Conservation (phyloP, 2,888 invertebrate genomes). For the Empis livida region DNA sequence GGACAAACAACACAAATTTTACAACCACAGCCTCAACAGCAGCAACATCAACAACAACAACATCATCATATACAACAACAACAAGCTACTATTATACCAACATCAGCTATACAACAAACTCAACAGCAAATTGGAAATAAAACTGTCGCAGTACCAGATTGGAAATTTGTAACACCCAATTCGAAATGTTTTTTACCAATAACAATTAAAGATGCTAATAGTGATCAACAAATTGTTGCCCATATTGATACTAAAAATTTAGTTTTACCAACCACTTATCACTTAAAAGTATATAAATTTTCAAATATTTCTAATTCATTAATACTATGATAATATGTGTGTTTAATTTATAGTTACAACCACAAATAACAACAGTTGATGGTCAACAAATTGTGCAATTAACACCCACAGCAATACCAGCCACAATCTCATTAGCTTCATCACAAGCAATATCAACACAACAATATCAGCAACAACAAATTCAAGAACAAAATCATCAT, state of each 20-base stretch:
- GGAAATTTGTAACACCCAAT: slow-evolving; percentile 12
- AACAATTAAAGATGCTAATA: slow-evolving; percentile 32
- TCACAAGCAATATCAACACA: slow-evolving; percentile 5
- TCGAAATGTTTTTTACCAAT: slow-evolving; percentile 32
- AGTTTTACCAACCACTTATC: slow-evolving; percentile 33
- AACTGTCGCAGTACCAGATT: slow-evolving; percentile 24
- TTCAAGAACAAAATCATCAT: slow-evolving; percentile 7
- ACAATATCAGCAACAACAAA: slow-evolving; percentile 9
- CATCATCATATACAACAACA: slow-evolving; percentile 7
- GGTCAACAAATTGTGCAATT: slow-evolving; percentile 35
- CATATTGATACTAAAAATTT: slow-evolving; percentile 36
- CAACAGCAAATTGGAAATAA: slow-evolving; percentile 18
- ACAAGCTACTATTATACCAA: slow-evolving; percentile 15
- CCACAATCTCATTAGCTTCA: slow-evolving; percentile 30
- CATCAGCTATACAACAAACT: slow-evolving; percentile 12
- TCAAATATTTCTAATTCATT: background rate
- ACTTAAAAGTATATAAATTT: slow-evolving; percentile 33
- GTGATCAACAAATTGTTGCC: slow-evolving; percentile 34
- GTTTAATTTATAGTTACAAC: slow-evolving; percentile 26
- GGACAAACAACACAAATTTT: slow-evolving; percentile 1
- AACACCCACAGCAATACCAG: slow-evolving; percentile 32
- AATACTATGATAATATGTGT: background rate
- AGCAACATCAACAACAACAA: slow-evolving; percentile 17
- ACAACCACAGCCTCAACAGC: slow-evolving; percentile 10
- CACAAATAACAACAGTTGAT: slow-evolving; percentile 33